phyloP scores from a whole-genome alignment of 2,113 vertebrate species.

The Pholis gunnellus region DNA sequence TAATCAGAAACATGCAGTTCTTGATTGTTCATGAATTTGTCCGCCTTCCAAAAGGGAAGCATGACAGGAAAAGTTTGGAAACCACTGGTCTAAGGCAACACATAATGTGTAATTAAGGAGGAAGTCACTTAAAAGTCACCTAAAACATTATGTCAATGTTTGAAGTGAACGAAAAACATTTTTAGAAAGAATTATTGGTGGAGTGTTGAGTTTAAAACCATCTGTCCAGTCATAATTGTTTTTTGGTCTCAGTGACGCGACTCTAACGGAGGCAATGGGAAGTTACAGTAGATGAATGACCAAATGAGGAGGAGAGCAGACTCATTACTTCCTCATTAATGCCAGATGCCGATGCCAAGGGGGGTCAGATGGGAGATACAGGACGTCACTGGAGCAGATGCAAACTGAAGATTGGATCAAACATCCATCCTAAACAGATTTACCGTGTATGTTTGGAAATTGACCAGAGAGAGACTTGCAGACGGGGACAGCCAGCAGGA shows the following conservation, averaged over 20 bases:
- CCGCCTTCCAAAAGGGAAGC: not conserved
- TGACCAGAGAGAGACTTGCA: slow-evolving; percentile 38
- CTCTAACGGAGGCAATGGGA: slow-evolving; percentile 51
- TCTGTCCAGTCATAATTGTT: slow-evolving; percentile 64
- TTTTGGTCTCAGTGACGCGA: slow-evolving; percentile 35
- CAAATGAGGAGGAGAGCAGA: slow-evolving; percentile 66
- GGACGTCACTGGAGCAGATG: slow-evolving; percentile 69
- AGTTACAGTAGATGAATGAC: slow-evolving; percentile 66
- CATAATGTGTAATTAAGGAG: not conserved
- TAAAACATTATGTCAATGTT: not conserved
- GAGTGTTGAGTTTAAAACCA: slow-evolving; percentile 33
- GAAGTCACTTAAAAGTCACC: not conserved
- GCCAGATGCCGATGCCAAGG: slow-evolving; percentile 72
- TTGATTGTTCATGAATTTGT: not conserved
- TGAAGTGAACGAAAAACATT: slow-evolving; percentile 9
- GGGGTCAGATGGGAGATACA: slow-evolving; percentile 56
- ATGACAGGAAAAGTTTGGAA: not conserved
- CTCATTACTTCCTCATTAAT: slow-evolving; percentile 79
- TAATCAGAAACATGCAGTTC: not conserved
- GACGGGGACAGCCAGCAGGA: slow-evolving; percentile 35
- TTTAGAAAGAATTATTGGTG: not conserved
- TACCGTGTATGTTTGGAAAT: slow-evolving; percentile 64
- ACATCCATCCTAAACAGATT: slow-evolving; percentile 75
- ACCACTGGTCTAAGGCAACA: not conserved
- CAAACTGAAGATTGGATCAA: slow-evolving; percentile 75